A percentile compares a stretch with the other conserved stretches of the same genome.
These are phyloP conservation scores for Luffia ferchaultella DNA, from an alignment of 2,888 invertebrate species.

Conservation along the genomic window DNA sequence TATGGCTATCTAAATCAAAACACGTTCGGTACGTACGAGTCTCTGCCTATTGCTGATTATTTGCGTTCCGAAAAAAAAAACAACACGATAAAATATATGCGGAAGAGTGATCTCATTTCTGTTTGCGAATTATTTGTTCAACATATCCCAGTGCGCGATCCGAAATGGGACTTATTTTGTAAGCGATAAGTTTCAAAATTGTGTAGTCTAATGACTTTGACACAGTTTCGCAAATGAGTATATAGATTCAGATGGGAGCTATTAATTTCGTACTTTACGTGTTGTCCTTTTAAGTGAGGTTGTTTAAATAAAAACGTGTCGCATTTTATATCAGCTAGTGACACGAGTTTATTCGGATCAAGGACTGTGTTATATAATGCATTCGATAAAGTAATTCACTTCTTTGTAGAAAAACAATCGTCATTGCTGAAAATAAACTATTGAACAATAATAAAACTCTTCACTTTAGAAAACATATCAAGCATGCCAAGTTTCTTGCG, in stretches of 20 bases:
- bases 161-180: not conserved
- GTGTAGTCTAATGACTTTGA: not conserved
- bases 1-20: not conserved
- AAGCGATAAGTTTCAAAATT: not conserved
- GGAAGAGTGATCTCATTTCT: not conserved
- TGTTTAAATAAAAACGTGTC: not conserved
- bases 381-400: no score
- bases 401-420: no score
- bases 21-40: not conserved
- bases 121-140: not conserved
- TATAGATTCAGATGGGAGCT: not conserved
- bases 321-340: not conserved
- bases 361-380: not conserved
- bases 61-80: not conserved
- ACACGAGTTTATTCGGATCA: not conserved
- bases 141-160: not conserved
- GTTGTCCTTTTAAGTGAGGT: not conserved
- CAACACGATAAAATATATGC: not conserved
- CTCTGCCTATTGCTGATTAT: not conserved
- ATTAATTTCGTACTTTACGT: not conserved
- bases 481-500: no score
- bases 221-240: not conserved
- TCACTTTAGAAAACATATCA: no score
- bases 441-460: no score
- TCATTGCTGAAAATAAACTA: no score